Evolutionary conservation across 2,797 vertebrate genomes (phyloP), one percentile per base, ranked within the genome.

Genomic region (Crocodylus rhombifer): DNA sequence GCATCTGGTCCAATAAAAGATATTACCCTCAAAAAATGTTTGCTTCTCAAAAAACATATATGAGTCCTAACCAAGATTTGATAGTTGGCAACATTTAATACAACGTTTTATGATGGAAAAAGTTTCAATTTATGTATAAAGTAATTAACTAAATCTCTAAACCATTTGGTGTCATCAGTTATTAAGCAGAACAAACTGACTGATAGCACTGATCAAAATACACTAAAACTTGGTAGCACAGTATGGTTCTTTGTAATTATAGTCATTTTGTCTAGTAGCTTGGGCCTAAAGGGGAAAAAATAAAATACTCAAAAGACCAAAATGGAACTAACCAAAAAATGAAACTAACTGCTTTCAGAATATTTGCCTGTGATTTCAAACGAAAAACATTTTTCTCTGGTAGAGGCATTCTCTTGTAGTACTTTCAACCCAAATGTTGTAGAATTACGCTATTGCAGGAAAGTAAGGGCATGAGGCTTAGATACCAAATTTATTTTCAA

Each of bases 181-280:
- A 82, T 78, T 82, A 77, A 89, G 89, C 28, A 95, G 86, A 96
- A 92, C 78, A 71, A 30, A 91, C 76, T 65, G 56, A 95, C 64
- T 80, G 80, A 93, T 57, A 84, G 76, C 28, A 13, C 62, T 92
- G 88, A 88, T 91, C 28, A 90, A 42, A 89, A 89, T 30, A 58
- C 56, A 86, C 74, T 89, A 86, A 62, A 90, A 33, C 80, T 92
- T 75, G 77, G 80, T 85, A 73, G 36, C 23, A 73, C 7, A 1
- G 21, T 51, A 87, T 26, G 79, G 60, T 18, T 87, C 92, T 92
- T 91, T 91, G 71, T 74, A 92, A 89, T 88, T 75, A 88, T 58
- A 84, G 86, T 83, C 7, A 81, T 82, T 90, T 90, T 85, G 20
- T 61, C 86, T 91, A 77, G 91, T 80, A 91, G 74, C 92, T 88